A percentile compares a stretch with the other conserved stretches of the same genome.
These are phyloP conservation scores for Anguilla rostrata DNA, from an alignment of 2,113 vertebrate species.

Conservation along the genomic window DNA sequence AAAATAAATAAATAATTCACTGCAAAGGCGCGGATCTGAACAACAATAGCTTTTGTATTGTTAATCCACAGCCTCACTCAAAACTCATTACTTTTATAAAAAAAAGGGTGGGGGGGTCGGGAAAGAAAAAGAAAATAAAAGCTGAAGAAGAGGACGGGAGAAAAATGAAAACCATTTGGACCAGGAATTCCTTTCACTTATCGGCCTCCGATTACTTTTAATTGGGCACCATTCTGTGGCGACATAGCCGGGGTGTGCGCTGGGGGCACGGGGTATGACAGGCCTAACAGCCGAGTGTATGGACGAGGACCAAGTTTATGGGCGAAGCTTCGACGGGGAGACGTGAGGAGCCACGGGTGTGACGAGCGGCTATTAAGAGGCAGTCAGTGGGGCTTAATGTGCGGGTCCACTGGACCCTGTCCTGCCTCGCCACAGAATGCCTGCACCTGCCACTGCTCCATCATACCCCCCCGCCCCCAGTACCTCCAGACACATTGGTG, in stretches of 20 bases:
- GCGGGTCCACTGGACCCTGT: neutral
- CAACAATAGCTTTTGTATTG: conserved; percentile 73
- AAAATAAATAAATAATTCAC: conserved; percentile 76
- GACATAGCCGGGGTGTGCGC: conserved; percentile 24
- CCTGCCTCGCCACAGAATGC: neutral
- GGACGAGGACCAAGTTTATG: conserved; percentile 64
- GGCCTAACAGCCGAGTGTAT: conserved; percentile 66
- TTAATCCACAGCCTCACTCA: conserved; percentile 61
- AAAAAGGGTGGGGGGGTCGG: conserved; percentile 28
- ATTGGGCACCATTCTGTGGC: conserved; percentile 66
- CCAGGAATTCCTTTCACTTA: conserved; percentile 62
- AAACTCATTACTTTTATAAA: conserved; percentile 54
- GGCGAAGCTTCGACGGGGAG: conserved; percentile 48
- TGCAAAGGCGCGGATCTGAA: conserved; percentile 71
- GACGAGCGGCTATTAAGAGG: conserved; percentile 39
- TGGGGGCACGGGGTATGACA: conserved; percentile 51
- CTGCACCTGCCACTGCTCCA: neutral
- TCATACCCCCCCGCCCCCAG: neutral
- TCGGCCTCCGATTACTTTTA: conserved; percentile 69
- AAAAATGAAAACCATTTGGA: conserved; percentile 51
- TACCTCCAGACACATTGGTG: neutral
- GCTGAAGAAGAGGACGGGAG: neutral
- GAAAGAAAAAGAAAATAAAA: conserved; percentile 5
- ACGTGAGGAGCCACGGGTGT: conserved; percentile 67
- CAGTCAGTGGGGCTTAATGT: conserved; percentile 54